These are phyloP conservation scores for Chrysina gloriosa DNA, from an alignment of 2,888 invertebrate genomes.

Conservation along the genomic window DNA sequence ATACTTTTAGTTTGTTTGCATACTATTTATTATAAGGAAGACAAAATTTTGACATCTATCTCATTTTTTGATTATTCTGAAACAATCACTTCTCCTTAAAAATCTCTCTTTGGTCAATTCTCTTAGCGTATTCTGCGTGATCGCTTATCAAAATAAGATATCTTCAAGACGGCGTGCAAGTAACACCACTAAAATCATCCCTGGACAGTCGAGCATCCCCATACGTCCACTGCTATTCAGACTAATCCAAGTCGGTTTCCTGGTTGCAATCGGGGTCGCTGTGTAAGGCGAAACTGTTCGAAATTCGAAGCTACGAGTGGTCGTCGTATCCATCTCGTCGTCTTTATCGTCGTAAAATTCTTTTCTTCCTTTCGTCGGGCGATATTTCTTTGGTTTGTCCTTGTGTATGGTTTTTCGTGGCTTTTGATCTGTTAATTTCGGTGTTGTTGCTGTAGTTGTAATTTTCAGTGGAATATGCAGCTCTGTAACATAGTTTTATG, in stretches of 20 bases:
- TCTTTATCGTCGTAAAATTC: constrained; percentile 52
- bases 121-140: constrained; percentile 1
- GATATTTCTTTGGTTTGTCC: constrained; percentile 61
- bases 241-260: constrained; percentile 59
- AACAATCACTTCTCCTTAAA: constrained; percentile 19
- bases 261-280: constrained; percentile 56
- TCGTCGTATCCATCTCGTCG: constrained; percentile 57
- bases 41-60: constrained; percentile 50
- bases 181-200: constrained; percentile 7
- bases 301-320: constrained; percentile 55
- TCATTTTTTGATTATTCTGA: constrained; percentile 40
- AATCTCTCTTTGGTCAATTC: constrained; percentile 26
- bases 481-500: constrained; percentile 54
- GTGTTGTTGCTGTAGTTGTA: constrained; percentile 61
- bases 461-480: constrained; percentile 61
- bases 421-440: constrained; percentile 60
- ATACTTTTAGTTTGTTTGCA: constrained; percentile 43
- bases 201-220: neutral
- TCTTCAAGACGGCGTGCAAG: neutral
- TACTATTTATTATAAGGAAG: constrained; percentile 56
- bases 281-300: constrained; percentile 55
- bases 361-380: constrained; percentile 54
- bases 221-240: constrained; percentile 47
- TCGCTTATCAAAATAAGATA: constrained; percentile 28
- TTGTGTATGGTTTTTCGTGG: constrained; percentile 60